A percentile compares a stretch with the other conserved stretches of the same genome.
phyloP scores from a whole-genome alignment of 2,113 vertebrate genomes.

The Tyrannus savana region DNA sequence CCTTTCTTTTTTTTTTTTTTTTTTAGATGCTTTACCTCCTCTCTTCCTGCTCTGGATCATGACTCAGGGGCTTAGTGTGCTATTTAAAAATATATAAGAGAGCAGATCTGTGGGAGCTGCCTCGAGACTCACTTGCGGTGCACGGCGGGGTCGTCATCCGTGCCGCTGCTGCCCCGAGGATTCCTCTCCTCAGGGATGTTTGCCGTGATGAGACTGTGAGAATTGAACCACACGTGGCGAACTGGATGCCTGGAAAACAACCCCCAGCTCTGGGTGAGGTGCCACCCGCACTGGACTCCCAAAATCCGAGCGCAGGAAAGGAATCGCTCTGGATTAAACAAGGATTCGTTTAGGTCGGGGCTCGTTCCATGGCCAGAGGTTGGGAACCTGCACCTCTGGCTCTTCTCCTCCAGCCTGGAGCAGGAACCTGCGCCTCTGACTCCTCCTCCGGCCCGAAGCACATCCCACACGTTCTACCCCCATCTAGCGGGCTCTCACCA shows the following conservation, averaged over 20 bases:
- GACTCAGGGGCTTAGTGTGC: not conserved
- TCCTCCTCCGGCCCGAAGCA: not conserved
- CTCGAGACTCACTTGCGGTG: slow-evolving; percentile 83
- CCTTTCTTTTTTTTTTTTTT: not conserved
- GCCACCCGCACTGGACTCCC: not conserved
- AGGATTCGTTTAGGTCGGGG: rapidly evolving
- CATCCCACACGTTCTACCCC: not conserved
- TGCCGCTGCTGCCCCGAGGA: slow-evolving; percentile 84
- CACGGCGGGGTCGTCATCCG: slow-evolving; percentile 85
- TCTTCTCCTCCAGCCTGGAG: not conserved
- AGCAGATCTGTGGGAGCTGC: not conserved
- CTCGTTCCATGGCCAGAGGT: not conserved
- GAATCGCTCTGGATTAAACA: rapidly evolving
- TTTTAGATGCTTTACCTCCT: not conserved
- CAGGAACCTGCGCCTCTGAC: not conserved
- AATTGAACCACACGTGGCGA: slow-evolving; percentile 83
- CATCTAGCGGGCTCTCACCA: slow-evolving; percentile 42
- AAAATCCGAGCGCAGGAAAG: rapidly evolving
- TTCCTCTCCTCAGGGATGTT: slow-evolving; percentile 90
- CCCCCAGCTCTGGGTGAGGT: not conserved
- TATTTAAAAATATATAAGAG: not conserved
- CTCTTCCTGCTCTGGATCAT: not conserved
- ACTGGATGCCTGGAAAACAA: slow-evolving; percentile 86
- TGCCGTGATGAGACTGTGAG: slow-evolving; percentile 88
- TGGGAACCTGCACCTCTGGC: not conserved